These are phyloP conservation scores for Chloropsis hardwickii DNA, from an alignment of 2,113 vertebrate genomes.

Conservation along the genomic window DNA sequence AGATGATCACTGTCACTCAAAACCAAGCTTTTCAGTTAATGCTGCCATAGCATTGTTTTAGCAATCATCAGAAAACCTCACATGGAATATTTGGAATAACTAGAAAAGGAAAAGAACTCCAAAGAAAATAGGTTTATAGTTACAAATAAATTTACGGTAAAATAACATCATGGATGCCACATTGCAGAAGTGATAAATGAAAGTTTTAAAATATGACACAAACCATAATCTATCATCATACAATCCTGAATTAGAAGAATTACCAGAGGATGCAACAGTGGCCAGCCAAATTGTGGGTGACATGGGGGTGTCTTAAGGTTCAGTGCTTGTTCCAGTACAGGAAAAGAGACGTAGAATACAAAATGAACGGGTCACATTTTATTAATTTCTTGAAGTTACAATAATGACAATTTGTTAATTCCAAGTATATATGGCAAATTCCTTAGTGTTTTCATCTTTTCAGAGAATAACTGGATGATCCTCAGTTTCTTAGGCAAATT, in stretches of 20 bases:
- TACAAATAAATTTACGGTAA: not conserved
- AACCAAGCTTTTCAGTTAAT: not conserved
- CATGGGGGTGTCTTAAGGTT: not conserved
- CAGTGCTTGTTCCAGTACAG: not conserved
- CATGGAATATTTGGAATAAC: not conserved
- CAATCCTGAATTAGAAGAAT: not conserved
- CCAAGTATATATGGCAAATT: not conserved
- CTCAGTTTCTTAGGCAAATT: not conserved
- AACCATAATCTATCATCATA: not conserved
- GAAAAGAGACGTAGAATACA: not conserved
- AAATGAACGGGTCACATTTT: not conserved
- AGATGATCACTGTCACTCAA: not conserved
- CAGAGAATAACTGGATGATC: not conserved
- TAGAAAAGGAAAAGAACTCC: not conserved
- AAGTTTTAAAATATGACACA: not conserved
- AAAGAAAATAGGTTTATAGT: not conserved
- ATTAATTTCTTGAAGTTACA: not conserved
- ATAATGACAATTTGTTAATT: not conserved
- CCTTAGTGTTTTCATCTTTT: not conserved
- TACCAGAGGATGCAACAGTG: not conserved
- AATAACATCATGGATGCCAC: fast-evolving
- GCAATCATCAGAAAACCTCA: not conserved
- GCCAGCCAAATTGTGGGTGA: not conserved
- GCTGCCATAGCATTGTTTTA: not conserved
- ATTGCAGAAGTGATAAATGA: not conserved